Evolutionary conservation across 2,888 invertebrate species (phyloP).

Genomic region (Agonopterix heracliana): DNA sequence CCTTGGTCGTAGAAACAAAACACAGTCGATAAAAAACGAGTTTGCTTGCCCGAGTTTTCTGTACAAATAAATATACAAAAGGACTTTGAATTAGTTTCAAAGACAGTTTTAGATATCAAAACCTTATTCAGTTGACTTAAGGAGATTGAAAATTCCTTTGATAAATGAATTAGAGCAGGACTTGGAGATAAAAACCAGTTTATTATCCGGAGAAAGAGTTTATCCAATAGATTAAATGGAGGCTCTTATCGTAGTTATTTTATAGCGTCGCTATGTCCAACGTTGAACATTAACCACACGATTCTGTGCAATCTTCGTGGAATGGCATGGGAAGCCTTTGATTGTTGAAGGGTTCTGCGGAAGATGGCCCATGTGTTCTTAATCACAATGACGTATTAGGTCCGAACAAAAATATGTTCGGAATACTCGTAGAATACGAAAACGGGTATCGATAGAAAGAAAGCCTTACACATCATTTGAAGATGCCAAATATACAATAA

Average conservation of each 20-base stretch:
- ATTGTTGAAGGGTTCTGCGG: conserved; percentile 16
- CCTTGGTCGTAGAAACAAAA: conserved; percentile 5
- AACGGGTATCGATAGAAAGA: no score
- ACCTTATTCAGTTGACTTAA: not conserved
- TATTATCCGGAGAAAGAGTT: no score
- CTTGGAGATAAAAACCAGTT: no score
- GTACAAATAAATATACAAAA: not conserved
- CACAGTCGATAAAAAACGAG: not conserved
- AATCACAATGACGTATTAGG: conserved; percentile 5
- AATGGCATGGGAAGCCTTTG: not conserved
- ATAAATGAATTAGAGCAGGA: no score
- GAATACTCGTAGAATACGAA: no score
- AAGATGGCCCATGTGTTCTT: conserved; percentile 16
- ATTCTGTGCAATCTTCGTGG: conserved; percentile 4
- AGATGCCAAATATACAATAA: no score
- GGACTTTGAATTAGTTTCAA: not conserved
- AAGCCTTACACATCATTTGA: no score
- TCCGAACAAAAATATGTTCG: no score
- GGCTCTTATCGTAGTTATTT: no score
- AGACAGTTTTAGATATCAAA: not conserved
- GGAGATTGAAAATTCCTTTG: no score
- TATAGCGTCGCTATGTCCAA: not conserved
- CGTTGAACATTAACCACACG: conserved; percentile 20
- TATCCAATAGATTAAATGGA: no score
- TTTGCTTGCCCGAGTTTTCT: no score